Percentiles rank a stretch among this genome's conserved stretches.
These are phyloP conservation scores for Pangasianodon hypophthalmus DNA, from an alignment of 2,113 vertebrate genomes.

Conservation along the genomic window DNA sequence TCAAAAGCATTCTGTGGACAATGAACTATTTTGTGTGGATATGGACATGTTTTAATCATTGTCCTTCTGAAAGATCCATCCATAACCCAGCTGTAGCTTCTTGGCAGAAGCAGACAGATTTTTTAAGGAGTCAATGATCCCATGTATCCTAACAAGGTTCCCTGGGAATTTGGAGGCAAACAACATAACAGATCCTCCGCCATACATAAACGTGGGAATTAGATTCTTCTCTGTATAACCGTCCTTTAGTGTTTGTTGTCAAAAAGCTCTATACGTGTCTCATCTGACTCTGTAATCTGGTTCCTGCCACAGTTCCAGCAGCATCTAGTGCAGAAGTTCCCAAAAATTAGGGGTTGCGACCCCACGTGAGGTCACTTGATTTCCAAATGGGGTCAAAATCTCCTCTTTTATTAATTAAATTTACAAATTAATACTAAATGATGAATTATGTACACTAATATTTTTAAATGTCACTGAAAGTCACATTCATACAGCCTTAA, in stretches of 20 bases:
- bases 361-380: too few species aligned
- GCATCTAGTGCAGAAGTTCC: not conserved
- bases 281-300: not conserved
- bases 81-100: not conserved
- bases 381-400: not conserved
- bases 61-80: not conserved
- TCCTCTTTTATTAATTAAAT: not conserved
- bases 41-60: not conserved
- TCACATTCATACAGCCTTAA: too few species aligned
- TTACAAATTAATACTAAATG: not conserved
- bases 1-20: not conserved
- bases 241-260: not conserved
- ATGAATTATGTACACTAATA: not conserved
- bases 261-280: not conserved
- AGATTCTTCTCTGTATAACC: not conserved
- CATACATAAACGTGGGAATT: not conserved
- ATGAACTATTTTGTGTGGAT: not conserved
- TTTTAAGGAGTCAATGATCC: not conserved
- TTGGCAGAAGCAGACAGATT: not conserved
- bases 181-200: not conserved
- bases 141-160: not conserved
- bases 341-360: not conserved
- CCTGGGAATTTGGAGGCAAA: not conserved
- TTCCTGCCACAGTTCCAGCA: not conserved
- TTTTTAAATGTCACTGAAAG: too few species aligned